Conservation (phyloP, 2,113 vertebrate species). For the Rhegmatorhina hoffmannsi region DNA sequence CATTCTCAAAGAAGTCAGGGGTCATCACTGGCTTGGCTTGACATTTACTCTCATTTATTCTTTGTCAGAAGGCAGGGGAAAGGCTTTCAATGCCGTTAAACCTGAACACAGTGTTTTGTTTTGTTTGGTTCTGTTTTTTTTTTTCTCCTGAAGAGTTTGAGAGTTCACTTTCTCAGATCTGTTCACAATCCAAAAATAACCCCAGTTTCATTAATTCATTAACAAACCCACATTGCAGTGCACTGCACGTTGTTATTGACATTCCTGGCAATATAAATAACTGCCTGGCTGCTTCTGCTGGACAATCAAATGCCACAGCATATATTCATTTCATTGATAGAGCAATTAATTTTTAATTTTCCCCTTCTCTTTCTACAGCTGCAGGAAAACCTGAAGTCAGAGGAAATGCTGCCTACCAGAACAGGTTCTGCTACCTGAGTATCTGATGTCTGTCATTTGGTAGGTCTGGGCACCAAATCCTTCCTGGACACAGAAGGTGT, state of each 20-base stretch:
- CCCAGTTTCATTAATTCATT: constrained; percentile 8
- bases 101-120: not conserved
- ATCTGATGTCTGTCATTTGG: not conserved
- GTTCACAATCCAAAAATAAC: constrained; percentile 36
- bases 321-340: not conserved
- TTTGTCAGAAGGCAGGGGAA: not conserved
- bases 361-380: not conserved
- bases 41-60: constrained; percentile 6
- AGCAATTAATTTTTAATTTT: not conserved
- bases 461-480: not conserved
- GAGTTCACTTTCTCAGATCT: not conserved
- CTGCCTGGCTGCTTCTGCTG: not conserved
- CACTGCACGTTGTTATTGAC: not conserved
- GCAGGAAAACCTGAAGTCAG: not conserved
- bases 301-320: not conserved
- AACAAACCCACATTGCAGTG: not conserved
- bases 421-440: not conserved
- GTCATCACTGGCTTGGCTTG: constrained; percentile 9
- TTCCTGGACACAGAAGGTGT: not conserved
- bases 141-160: not conserved
- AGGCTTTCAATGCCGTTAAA: not conserved
- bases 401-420: not conserved
- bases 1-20: constrained; percentile 42
- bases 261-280: not conserved
- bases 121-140: too few species aligned